Conservation (phyloP, 53 echinoderm and acorn worm genomes). For the Hippasteria phrygiana region DNA sequence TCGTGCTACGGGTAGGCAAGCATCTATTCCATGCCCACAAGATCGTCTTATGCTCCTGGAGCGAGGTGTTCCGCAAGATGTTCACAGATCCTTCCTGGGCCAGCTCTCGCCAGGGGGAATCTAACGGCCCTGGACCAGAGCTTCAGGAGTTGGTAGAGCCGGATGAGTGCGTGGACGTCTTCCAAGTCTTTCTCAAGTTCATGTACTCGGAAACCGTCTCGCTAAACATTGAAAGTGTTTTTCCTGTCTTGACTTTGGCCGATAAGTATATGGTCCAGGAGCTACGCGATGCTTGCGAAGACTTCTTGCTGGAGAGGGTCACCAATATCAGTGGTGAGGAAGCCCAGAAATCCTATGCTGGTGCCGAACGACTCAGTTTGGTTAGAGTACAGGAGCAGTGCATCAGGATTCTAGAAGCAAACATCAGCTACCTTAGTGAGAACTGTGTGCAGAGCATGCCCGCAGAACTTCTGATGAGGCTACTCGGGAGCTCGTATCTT, state of each 20-base stretch:
- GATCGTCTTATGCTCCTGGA: constrained; percentile 82
- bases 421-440: constrained; percentile 26
- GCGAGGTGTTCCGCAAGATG: constrained; percentile 92
- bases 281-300: constrained; percentile 71
- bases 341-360: constrained; percentile 11
- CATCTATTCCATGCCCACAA: constrained; percentile 74
- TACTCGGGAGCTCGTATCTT: constrained; percentile 34
- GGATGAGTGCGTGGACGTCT: constrained; percentile 63
- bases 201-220: constrained; percentile 74
- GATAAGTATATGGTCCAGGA: constrained; percentile 89
- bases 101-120: background rate
- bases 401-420: constrained; percentile 31
- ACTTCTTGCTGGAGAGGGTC: constrained; percentile 53
- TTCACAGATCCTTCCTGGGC: constrained; percentile 45
- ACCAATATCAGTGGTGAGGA: constrained; percentile 21
- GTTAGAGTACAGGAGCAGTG: constrained; percentile 29
- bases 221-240: constrained; percentile 67
- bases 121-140: background rate
- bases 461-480: constrained; percentile 3
- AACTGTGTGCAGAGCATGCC: constrained; percentile 26
- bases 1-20: constrained; percentile 72
- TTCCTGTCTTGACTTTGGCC: constrained; percentile 75
- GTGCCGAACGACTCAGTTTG: constrained; percentile 19
- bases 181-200: constrained; percentile 79
- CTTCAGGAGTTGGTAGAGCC: constrained; percentile 51